A percentile compares a stretch with the other conserved stretches of the same genome.
Evolutionary conservation across 2,113 vertebrate species (phyloP).

Genomic region (Gadus macrocephalus): DNA sequence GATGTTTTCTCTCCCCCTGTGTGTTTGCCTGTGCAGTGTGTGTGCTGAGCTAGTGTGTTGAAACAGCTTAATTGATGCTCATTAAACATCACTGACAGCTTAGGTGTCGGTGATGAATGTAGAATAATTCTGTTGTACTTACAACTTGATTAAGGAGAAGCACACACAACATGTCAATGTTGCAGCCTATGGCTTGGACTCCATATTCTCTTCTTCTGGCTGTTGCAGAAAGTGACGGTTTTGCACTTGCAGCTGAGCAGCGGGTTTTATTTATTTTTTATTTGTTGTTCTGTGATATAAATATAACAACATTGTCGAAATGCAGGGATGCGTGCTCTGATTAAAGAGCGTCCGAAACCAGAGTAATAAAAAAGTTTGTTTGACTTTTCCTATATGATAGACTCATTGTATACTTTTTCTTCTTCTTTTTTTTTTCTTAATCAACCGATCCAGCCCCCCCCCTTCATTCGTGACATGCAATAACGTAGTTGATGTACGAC

Average conservation of each 20-base stretch:
- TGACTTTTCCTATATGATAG: constrained; percentile 32
- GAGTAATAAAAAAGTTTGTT: constrained; percentile 30
- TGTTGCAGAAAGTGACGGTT: background rate
- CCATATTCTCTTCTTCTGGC: constrained; percentile 7
- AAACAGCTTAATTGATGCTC: constrained; percentile 79
- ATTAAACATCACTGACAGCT: constrained; percentile 77
- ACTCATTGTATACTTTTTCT: too few relatives aligned
- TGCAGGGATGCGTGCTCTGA: background rate
- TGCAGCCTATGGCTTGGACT: constrained; percentile 45
- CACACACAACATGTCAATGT: constrained; percentile 60
- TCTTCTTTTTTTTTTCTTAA: constrained; percentile 39
- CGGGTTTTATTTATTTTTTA: background rate
- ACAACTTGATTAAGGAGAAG: constrained; percentile 74
- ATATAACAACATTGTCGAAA: background rate
- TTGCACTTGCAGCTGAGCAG: too few relatives aligned
- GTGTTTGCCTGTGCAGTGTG: constrained; percentile 54
- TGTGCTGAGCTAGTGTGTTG: constrained; percentile 68
- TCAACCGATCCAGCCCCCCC: background rate
- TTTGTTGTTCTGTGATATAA: background rate
- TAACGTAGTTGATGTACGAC: constrained; percentile 52
- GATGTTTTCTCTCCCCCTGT: constrained; percentile 16
- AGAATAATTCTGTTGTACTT: constrained; percentile 73
- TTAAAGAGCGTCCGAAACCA: background rate
- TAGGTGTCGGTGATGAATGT: constrained; percentile 76
- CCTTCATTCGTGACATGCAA: constrained; percentile 23